Conservation (phyloP, 1,140 invertebrate genomes). For the Rhagoletis pomonella region DNA sequence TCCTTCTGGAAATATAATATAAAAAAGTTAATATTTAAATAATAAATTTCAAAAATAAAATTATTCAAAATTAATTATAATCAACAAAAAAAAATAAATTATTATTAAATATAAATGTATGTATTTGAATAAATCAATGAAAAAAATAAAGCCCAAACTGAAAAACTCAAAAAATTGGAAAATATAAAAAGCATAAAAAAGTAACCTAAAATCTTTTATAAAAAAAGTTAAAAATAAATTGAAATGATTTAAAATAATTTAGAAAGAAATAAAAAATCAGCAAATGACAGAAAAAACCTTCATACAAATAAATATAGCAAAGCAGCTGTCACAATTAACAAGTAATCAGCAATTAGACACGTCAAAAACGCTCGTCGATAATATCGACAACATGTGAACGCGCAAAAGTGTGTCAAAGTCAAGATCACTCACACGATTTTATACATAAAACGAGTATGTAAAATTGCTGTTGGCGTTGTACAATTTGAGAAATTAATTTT, state of each 20-base stretch:
- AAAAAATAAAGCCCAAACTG: no score
- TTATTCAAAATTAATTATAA: no score
- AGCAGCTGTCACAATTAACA: constrained; percentile 28
- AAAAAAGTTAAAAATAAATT: not conserved
- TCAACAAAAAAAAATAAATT: no score
- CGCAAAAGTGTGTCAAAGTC: constrained; percentile 48
- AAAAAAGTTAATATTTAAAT: no score
- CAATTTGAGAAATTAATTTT: not conserved
- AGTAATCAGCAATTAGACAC: constrained; percentile 42
- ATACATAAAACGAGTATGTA: not conserved
- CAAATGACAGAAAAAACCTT: not conserved
- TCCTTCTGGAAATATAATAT: no score
- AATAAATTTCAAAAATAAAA: no score
- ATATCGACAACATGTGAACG: constrained; percentile 19
- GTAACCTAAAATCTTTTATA: not conserved
- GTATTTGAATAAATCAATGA: no score
- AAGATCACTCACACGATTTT: constrained; percentile 9
- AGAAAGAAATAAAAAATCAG: not conserved
- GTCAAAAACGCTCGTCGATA: constrained; percentile 28
- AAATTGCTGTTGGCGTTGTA: not conserved
- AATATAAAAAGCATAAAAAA: no score
- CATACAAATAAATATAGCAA: not conserved
- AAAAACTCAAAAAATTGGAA: no score
- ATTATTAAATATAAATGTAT: no score
- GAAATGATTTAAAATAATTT: not conserved